These are phyloP conservation scores for Lethenteron reissneri DNA, from an alignment of 2,113 vertebrate species.

Conservation along the genomic window DNA sequence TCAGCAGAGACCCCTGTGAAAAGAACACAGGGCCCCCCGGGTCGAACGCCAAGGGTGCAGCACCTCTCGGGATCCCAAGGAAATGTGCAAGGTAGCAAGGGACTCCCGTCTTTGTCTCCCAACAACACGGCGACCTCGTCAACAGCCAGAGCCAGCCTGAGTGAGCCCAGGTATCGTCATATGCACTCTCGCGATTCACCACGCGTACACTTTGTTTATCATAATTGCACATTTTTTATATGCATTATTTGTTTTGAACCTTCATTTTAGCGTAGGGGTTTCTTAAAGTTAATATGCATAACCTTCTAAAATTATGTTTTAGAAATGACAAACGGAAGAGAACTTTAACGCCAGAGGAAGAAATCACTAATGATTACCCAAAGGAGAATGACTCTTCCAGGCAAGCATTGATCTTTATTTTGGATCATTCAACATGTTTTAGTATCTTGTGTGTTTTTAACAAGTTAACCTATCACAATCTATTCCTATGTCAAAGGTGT, in stretches of 20 bases:
- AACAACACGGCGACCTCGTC: slow-evolving; percentile 18
- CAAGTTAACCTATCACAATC: too few relatives aligned
- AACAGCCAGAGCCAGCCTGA: slow-evolving; percentile 42
- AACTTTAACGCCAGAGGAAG: slow-evolving; percentile 36
- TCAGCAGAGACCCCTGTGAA: not conserved
- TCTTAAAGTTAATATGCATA: not conserved
- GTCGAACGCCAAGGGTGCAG: slow-evolving; percentile 18
- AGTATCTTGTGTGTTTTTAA: too few relatives aligned
- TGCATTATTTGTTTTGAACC: not conserved
- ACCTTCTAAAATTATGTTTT: slow-evolving; percentile 8
- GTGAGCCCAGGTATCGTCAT: slow-evolving; percentile 50
- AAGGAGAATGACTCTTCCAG: slow-evolving; percentile 96
- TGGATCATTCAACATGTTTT: too few relatives aligned
- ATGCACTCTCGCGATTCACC: too few relatives aligned
- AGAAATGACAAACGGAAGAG: slow-evolving; percentile 75
- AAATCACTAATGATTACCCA: slow-evolving; percentile 76
- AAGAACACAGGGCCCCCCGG: slow-evolving; percentile 1
- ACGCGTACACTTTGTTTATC: not conserved
- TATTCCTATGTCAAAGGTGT: too few relatives aligned
- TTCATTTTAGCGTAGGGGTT: not conserved
- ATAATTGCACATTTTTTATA: not conserved
- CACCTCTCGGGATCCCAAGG: slow-evolving; percentile 12
- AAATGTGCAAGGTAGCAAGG: slow-evolving; percentile 19
- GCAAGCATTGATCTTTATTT: slow-evolving; percentile 18
- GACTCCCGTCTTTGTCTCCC: slow-evolving; percentile 18